Base-by-base conservation (phyloP, 2,797 vertebrate species). In the Momotus momota region DNA sequence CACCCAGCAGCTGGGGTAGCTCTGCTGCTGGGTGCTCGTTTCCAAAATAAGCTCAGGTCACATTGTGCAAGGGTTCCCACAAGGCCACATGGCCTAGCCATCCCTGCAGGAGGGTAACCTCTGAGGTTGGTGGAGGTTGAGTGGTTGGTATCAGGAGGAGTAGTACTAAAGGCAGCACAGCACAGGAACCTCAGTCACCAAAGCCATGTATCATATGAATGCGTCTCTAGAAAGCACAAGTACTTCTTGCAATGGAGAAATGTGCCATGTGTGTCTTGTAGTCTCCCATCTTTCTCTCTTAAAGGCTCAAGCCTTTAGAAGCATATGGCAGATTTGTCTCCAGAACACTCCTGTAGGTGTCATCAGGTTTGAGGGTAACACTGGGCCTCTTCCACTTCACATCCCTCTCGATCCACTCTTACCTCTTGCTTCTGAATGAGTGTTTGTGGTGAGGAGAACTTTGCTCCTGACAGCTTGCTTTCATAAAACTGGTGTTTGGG, bases 171-270 rank as follows among this genome's bases (percentile, higher is more conserved):
- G 12, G n/a, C 51, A 33, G 22, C 69, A 64, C 48, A 12, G 8
- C 48, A 21, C 0, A 0, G 38, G 16, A 90, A 29, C 54, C 55
- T 70, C 43, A 16, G 18, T n/a, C 69, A 33, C 33, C 54, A 62
- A 67, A 64, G 21, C 48, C 33, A 3, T 0, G 0, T 31, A 2
- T 7, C 4, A 0, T 10, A 13, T 4, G 12, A 48, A 17, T 3
- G 19, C 48, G 33, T 48, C 55, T 7, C 8, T 10, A 20, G 66
- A 66, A 66, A 84, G 58, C 38, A 46, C 0, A 1, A 25, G 1
- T 51, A 11, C 26, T 54, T 33, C 43, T 48, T 75, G 54, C 54
- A 51, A 3, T 7, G 58, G 58, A 46, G 33, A 41, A 41, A 31
- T 10, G 5, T 25, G 31, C 38, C 8, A 0, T 29, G 54, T 40